phyloP scores from a whole-genome alignment of 2,797 vertebrate species.

The Chloroceryle amazona region DNA sequence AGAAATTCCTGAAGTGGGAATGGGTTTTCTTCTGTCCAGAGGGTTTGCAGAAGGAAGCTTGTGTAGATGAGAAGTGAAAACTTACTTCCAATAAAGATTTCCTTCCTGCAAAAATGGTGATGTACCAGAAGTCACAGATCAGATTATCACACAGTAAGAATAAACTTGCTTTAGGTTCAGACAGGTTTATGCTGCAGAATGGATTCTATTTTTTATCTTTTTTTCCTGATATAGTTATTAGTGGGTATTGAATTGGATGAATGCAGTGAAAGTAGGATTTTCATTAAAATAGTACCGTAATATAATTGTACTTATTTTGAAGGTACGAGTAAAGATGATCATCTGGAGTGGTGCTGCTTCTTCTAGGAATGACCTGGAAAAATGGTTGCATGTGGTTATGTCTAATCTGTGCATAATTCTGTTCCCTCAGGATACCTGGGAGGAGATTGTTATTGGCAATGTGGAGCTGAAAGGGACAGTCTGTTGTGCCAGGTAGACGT shows the following conservation, averaged over 20 bases:
- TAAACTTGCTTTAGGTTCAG: not conserved
- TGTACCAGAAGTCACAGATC: not conserved
- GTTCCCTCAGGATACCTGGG: slow-evolving; percentile 89
- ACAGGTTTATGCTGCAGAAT: accelerated
- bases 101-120: not conserved
- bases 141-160: not conserved
- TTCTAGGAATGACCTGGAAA: not conserved
- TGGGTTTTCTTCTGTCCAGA: not conserved
- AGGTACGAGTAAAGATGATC: not conserved
- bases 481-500: slow-evolving; percentile 89
- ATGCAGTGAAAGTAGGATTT: not conserved
- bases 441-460: slow-evolving; percentile 88
- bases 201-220: not conserved
- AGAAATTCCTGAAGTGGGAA: not conserved
- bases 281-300: not conserved
- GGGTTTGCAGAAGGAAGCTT: not conserved
- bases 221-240: not conserved
- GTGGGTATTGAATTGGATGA: not conserved
- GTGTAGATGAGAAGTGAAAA: not conserved
- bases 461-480: slow-evolving; percentile 87
- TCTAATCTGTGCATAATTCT: not conserved
- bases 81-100: not conserved
- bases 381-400: not conserved
- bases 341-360: not conserved
- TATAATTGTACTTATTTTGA: not conserved